Evolutionary conservation across 2,888 invertebrate genomes (phyloP).

Genomic region (Drosophila peninsularis): DNA sequence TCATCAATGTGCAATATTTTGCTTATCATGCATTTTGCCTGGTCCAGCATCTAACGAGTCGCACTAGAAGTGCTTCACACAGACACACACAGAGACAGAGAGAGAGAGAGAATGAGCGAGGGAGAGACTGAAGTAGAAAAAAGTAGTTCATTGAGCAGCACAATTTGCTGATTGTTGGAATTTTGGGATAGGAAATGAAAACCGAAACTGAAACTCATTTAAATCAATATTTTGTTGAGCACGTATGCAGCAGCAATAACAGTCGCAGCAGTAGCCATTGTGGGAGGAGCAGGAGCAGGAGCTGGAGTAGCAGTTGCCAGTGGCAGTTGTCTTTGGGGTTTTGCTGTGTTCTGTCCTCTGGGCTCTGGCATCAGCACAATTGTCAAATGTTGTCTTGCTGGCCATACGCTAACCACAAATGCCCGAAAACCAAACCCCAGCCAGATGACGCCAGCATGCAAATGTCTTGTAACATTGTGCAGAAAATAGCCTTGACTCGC

Average conservation of each 20-base stretch:
- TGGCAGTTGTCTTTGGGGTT: constrained; percentile 14
- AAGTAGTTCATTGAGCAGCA: constrained; percentile 77
- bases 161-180: constrained; percentile 79
- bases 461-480: constrained; percentile 73
- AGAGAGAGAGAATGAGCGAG: background rate
- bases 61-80: constrained; percentile 55
- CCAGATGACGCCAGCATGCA: constrained; percentile 78
- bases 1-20: constrained; percentile 79
- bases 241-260: constrained; percentile 62
- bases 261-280: constrained; percentile 13
- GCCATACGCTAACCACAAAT: constrained; percentile 71
- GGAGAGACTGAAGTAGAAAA: constrained; percentile 46
- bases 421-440: constrained; percentile 34
- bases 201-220: constrained; percentile 81
- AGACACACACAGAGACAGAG: background rate
- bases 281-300: constrained; percentile 18
- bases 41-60: constrained; percentile 66
- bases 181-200: constrained; percentile 80
- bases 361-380: constrained; percentile 66
- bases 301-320: constrained; percentile 8
- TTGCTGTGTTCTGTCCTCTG: background rate
- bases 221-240: constrained; percentile 81
- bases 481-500: constrained; percentile 37
- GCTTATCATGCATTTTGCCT: constrained; percentile 75
- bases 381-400: constrained; percentile 68